phyloP scores from a whole-genome alignment of 2,113 vertebrate genomes.

The Actinemys pallida region DNA sequence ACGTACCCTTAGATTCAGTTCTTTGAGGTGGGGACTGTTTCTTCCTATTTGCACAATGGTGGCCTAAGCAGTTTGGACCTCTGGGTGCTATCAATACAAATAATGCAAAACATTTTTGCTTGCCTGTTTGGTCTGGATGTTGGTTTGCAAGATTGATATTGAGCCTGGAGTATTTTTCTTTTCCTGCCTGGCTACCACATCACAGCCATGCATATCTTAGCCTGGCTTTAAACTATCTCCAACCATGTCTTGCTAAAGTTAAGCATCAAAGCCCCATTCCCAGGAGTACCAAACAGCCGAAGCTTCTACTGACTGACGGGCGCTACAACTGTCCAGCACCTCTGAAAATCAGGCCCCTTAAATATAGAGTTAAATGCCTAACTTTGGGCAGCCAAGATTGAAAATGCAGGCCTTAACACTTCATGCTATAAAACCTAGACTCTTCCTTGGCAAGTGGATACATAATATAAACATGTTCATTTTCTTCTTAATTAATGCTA shows the following conservation, averaged over 20 bases:
- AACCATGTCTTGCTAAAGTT: background rate
- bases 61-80: background rate
- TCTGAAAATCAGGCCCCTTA: background rate
- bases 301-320: background rate
- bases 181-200: background rate
- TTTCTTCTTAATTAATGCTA: background rate
- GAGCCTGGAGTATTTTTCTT: background rate
- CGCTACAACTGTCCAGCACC: background rate
- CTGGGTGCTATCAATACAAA: background rate
- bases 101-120: background rate
- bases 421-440: background rate
- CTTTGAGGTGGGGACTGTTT: background rate
- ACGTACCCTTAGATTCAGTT: background rate
- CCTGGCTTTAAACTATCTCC: background rate
- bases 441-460: background rate
- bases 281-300: background rate
- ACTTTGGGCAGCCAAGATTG: background rate
- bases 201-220: background rate
- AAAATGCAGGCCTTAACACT: background rate
- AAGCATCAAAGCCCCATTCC: slow-evolving; percentile 12
- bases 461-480: background rate
- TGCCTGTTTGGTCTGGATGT: background rate
- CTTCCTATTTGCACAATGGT: background rate
- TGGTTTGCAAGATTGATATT: background rate
- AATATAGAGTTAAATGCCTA: background rate